Conservation (phyloP, 1,140 invertebrate genomes). For the Macrobrachium nipponense region DNA sequence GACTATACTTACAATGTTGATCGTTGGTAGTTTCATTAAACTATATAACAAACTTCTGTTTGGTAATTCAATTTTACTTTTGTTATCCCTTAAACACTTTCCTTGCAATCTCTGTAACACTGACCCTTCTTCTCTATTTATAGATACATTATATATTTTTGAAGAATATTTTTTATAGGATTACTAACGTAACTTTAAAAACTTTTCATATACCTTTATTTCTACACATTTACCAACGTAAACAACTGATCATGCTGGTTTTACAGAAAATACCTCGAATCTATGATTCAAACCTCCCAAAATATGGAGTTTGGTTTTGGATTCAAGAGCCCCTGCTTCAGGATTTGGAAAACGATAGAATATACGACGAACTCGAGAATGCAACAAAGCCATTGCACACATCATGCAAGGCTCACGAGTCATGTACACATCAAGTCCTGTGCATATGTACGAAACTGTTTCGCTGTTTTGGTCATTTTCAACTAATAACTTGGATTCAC, state of each 20-base stretch:
- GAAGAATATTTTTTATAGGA: too few relatives aligned
- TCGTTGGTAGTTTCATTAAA: too few relatives aligned
- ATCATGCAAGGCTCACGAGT: conserved; percentile 90
- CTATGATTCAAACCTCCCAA: conserved; percentile 88
- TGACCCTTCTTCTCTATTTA: too few relatives aligned
- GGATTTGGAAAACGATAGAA: conserved; percentile 79
- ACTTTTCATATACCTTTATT: background rate
- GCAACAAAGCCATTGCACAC: conserved; percentile 94
- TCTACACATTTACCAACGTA: background rate
- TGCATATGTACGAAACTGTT: conserved; percentile 81
- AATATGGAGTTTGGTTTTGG: conserved; percentile 80
- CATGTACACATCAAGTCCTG: conserved; percentile 87
- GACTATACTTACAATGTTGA: too few relatives aligned
- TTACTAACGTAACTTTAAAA: background rate
- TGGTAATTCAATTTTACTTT: too few relatives aligned
- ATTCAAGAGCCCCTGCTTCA: conserved; percentile 78
- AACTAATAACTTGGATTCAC: background rate
- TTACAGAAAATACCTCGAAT: conserved; percentile 80
- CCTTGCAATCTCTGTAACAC: too few relatives aligned
- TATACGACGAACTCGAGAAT: conserved; percentile 84
- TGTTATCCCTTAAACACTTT: too few relatives aligned
- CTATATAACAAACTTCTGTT: too few relatives aligned
- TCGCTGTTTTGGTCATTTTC: background rate
- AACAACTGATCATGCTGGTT: background rate
- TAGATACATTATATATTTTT: too few relatives aligned